Evolutionary conservation across 2,888 invertebrate species (phyloP).

Genomic region (Galeruca laticollis): DNA sequence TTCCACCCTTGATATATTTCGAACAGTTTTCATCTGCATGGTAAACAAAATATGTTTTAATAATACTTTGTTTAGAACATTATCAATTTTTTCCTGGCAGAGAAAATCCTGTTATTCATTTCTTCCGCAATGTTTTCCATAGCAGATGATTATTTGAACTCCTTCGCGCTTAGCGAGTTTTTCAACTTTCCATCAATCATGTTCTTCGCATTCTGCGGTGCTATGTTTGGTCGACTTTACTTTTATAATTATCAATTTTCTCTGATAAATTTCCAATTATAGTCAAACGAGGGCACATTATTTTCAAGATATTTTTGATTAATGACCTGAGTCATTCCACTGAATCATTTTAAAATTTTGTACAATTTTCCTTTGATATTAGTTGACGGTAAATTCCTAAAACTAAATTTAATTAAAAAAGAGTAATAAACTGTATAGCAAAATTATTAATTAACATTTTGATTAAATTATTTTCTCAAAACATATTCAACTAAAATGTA

Average conservation of each 20-base stretch:
- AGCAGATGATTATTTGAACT: background rate
- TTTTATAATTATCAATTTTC: slow-evolving; percentile 17
- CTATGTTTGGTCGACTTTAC: background rate
- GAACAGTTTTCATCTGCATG: too few relatives aligned
- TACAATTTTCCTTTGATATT: too few relatives aligned
- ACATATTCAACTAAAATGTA: too few relatives aligned
- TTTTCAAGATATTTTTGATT: background rate
- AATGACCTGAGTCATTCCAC: background rate
- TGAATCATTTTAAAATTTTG: background rate
- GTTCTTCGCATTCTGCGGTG: background rate
- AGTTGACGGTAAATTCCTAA: too few relatives aligned
- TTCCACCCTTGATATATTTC: too few relatives aligned
- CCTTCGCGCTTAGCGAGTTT: background rate
- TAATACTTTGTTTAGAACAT: background rate
- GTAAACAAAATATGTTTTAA: too few relatives aligned
- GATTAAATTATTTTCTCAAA: background rate
- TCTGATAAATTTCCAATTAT: slow-evolving; percentile 15
- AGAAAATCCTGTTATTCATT: background rate
- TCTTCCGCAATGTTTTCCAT: background rate
- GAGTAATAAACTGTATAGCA: too few relatives aligned
- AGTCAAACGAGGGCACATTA: background rate
- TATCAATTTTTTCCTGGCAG: background rate
- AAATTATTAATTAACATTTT: background rate
- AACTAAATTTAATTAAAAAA: too few relatives aligned
- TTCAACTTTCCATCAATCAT: slow-evolving; percentile 14